Evolutionary conservation across 2,888 invertebrate genomes (phyloP), one percentile per base, ranked within the genome.

Genomic region (Acheta domesticus): DNA sequence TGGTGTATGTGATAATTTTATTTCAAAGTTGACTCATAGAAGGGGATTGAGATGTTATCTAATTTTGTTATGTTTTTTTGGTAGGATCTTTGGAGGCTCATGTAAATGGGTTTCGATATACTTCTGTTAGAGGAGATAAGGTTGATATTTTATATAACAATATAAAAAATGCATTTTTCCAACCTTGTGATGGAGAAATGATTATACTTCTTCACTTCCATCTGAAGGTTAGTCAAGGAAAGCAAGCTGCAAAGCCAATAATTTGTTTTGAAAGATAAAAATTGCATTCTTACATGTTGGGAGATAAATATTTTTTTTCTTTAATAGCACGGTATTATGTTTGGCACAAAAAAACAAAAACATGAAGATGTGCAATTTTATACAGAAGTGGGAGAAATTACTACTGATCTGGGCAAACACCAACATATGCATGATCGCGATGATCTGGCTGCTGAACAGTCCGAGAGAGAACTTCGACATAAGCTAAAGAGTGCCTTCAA

Each of bases 351-450:
- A n/a, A 87, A 98, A 89, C 99, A 99, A 91, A 99, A 99, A 86
- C 99, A 99, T 84, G 92, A 96, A 0, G 99, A 99, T 88, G 98
- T 99, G 11, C 99, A 99, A 87, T 99, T 99, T 89, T 99, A 99
- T 87, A 99, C 99, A 0, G 99, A 99, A 89, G 99, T 99, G 79
- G 99, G 99, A 84, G 99, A 99, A 89, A 98, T 99, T 81, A 99
- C 99, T 0, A 99, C 99, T 0, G 99, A 99, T 89, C 90, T 99
- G 84, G 99, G 99, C 76, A 99, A 99, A 87, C 98, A 99, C 87
- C 99, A 99, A 86, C 98, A 99, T 87, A 99, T 99, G 98, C 99
- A 99, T 87, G 99, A 99, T 88, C 91, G 99, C 75, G 99, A 99
- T 87, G 99, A 99, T 89, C 89, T 99, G 81, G 97, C 98, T 0